phyloP scores from a whole-genome alignment of 2,797 vertebrate species.

The Chaunax sp. region DNA sequence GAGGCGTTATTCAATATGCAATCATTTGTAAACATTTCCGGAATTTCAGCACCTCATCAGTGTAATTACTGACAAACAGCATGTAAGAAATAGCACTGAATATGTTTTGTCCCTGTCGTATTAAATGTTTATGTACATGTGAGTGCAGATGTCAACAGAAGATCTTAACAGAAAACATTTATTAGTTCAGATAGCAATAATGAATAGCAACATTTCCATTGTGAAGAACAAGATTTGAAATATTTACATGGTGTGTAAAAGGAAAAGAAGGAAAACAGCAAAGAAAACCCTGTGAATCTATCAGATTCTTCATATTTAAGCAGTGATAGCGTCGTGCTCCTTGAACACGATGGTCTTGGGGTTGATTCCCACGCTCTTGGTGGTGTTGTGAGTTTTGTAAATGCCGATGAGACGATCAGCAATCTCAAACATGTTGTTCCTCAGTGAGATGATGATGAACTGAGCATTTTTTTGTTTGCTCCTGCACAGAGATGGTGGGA shows the following conservation, averaged over 20 bases:
- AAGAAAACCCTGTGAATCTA: not conserved
- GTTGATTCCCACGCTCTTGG: slow-evolving; percentile 93
- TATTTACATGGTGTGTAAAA: slow-evolving; percentile 57
- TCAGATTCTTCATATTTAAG: slow-evolving; percentile 11
- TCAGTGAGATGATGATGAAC: slow-evolving; percentile 98
- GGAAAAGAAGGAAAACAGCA: not conserved
- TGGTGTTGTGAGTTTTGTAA: slow-evolving; percentile 96
- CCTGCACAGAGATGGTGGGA: slow-evolving; percentile 79
- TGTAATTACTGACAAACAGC: no score
- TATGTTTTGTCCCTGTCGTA: no score
- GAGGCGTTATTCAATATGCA: no score
- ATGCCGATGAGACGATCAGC: slow-evolving; percentile 96
- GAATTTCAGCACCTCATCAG: no score
- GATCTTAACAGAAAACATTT: slow-evolving; percentile 34
- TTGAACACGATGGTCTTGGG: slow-evolving; percentile 91
- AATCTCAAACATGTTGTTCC: slow-evolving; percentile 99
- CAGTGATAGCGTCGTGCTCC: slow-evolving; percentile 73
- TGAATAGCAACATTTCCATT: slow-evolving; percentile 55
- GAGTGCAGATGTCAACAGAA: not conserved
- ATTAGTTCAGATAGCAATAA: slow-evolving; percentile 47
- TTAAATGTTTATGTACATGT: not conserved
- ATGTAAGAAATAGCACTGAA: no score
- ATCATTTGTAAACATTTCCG: no score
- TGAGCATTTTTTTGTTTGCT: slow-evolving; percentile 99
- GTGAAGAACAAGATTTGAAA: slow-evolving; percentile 10